These are phyloP conservation scores for Bovichtus variegatus DNA, from an alignment of 2,797 vertebrate genomes.

Conservation along the genomic window DNA sequence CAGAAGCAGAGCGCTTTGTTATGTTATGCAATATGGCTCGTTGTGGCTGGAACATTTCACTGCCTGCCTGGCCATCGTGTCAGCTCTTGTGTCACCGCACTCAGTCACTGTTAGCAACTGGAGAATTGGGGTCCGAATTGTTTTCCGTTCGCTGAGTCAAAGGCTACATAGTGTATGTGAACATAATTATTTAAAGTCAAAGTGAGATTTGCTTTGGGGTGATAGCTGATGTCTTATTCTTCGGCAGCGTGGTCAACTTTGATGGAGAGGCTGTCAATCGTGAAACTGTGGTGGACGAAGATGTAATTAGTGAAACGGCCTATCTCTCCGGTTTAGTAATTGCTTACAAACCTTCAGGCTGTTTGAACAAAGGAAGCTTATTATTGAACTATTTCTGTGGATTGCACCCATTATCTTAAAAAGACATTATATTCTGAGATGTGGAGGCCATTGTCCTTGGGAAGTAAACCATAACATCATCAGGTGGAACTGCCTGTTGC, in stretches of 20 bases:
- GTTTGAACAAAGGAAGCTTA: slow-evolving; percentile 77
- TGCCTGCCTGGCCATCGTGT: slow-evolving; percentile 57
- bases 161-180: slow-evolving; percentile 49
- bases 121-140: slow-evolving; percentile 58
- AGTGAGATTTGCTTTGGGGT: slow-evolving; percentile 46
- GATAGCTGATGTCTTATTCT: slow-evolving; percentile 45
- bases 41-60: slow-evolving; percentile 53
- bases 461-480: slow-evolving; percentile 64
- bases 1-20: slow-evolving; percentile 64
- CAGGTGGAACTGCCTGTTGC: slow-evolving; percentile 32
- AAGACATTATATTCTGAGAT: slow-evolving; percentile 62
- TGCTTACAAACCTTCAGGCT: slow-evolving; percentile 76
- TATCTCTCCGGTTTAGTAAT: slow-evolving; percentile 79
- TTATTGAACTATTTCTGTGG: slow-evolving; percentile 76
- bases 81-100: slow-evolving; percentile 53
- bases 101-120: slow-evolving; percentile 57
- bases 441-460: slow-evolving; percentile 58
- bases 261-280: slow-evolving; percentile 69
- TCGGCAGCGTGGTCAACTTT: slow-evolving; percentile 36
- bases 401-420: slow-evolving; percentile 65
- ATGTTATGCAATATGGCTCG: slow-evolving; percentile 71
- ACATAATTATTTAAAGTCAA: slow-evolving; percentile 53
- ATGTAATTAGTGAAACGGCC: slow-evolving; percentile 78
- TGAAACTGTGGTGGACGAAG: slow-evolving; percentile 61
- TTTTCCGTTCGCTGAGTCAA: slow-evolving; percentile 43